Percentiles rank a stretch among this genome's conserved stretches.
phyloP scores from a whole-genome alignment of 2,797 vertebrate species.

The Salarias fasciatus region DNA sequence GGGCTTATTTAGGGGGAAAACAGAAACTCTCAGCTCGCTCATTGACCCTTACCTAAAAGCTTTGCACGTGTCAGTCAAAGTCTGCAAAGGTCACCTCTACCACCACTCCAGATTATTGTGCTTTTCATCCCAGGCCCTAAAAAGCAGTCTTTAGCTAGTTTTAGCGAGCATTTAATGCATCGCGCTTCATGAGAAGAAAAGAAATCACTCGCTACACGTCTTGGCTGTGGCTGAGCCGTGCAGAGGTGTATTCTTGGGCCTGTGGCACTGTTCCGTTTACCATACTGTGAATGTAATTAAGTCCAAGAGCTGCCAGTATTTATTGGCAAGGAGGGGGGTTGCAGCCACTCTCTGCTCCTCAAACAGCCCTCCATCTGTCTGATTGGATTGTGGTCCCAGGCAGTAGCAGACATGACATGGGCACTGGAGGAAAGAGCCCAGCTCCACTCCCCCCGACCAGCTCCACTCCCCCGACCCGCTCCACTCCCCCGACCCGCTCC shows the following conservation, averaged over 20 bases:
- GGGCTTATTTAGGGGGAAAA: slow-evolving; percentile 40
- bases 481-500: slow-evolving; percentile 52
- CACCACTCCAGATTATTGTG: neutral
- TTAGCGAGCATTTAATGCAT: slow-evolving; percentile 10
- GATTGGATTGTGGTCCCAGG: slow-evolving; percentile 80
- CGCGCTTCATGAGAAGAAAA: slow-evolving; percentile 52
- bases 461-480: too few species aligned
- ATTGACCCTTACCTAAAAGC: slow-evolving; percentile 21
- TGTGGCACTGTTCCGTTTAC: slow-evolving; percentile 77
- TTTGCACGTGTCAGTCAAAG: slow-evolving; percentile 17
- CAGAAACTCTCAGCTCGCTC: slow-evolving; percentile 25
- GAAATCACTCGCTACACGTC: slow-evolving; percentile 48
- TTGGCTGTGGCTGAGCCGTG: slow-evolving; percentile 53
- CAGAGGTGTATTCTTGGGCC: slow-evolving; percentile 72
- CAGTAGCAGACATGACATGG: slow-evolving; percentile 67
- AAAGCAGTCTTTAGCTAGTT: neutral
- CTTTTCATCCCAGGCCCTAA: neutral
- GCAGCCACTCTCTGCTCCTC: slow-evolving; percentile 65
- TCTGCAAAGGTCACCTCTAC: slow-evolving; percentile 2
- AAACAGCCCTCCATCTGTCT: slow-evolving; percentile 83
- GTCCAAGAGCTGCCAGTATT: slow-evolving; percentile 83
- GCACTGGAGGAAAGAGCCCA: slow-evolving; percentile 50
- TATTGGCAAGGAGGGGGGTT: slow-evolving; percentile 69
- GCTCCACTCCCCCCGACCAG: too few species aligned
- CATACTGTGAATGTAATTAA: slow-evolving; percentile 89